Percentiles rank a stretch among this genome's conserved stretches.
Evolutionary conservation across 2,113 vertebrate species (phyloP).

Genomic region (Perccottus glenii): DNA sequence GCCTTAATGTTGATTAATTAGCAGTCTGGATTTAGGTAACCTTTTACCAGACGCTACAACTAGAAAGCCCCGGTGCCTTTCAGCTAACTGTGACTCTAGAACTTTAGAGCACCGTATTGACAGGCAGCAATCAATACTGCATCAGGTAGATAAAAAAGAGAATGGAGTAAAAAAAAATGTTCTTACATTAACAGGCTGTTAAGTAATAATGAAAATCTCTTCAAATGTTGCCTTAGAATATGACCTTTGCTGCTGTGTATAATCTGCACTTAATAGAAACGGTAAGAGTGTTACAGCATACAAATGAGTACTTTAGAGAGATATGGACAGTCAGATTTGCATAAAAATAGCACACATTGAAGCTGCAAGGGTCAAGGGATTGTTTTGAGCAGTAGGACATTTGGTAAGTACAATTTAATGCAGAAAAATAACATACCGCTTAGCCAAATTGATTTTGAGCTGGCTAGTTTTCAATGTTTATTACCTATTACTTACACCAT

Average conservation of each 20-base stretch:
- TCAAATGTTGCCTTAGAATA: not conserved
- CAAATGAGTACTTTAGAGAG: not conserved
- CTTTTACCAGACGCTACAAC: slow-evolving; percentile 21
- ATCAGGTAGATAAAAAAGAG: not conserved
- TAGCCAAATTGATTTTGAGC: too few species aligned
- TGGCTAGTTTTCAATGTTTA: too few species aligned
- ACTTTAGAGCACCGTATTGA: slow-evolving; percentile 9
- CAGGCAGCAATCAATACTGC: not conserved
- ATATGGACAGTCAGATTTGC: too few species aligned
- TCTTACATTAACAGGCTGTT: not conserved
- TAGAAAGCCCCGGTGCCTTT: slow-evolving; percentile 8
- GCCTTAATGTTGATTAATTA: slow-evolving; percentile 9
- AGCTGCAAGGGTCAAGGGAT: not conserved
- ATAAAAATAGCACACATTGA: not conserved
- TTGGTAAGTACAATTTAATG: too few species aligned
- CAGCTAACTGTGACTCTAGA: slow-evolving; percentile 17
- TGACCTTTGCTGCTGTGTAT: slow-evolving; percentile 2
- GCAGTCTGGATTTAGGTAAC: slow-evolving; percentile 16
- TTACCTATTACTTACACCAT: too few species aligned
- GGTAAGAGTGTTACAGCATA: not conserved
- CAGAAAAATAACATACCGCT: too few species aligned
- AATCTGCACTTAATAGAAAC: not conserved
- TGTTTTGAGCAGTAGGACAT: not conserved
- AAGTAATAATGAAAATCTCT: not conserved
- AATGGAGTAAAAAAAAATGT: not conserved